Evolutionary conservation across 2,113 vertebrate genomes (phyloP).

Genomic region (Gambusia holbrooki): DNA sequence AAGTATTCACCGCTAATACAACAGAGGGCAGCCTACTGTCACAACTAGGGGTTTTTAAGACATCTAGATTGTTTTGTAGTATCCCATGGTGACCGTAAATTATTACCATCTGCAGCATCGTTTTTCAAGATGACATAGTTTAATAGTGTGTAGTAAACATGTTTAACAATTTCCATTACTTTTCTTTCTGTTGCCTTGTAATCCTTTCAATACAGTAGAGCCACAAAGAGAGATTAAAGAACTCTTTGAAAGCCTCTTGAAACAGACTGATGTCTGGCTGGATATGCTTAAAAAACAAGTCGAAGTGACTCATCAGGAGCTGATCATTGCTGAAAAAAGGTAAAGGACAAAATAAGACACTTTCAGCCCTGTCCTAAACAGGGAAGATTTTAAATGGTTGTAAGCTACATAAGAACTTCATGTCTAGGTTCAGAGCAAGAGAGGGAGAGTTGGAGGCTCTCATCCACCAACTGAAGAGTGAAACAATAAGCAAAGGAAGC

Average conservation of each 20-base stretch:
- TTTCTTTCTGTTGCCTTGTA: neutral
- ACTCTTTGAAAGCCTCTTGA: conserved; percentile 77
- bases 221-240: conserved; percentile 76
- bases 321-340: conserved; percentile 37
- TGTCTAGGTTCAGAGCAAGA: too few species aligned
- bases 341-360: too few species aligned
- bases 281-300: conserved; percentile 72
- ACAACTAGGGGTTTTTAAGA: conserved; percentile 55
- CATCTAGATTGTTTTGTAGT: conserved; percentile 23
- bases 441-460: too few species aligned
- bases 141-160: neutral
- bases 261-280: conserved; percentile 74
- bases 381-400: too few species aligned
- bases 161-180: neutral
- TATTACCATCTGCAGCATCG: neutral
- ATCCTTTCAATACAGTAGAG: conserved; percentile 36
- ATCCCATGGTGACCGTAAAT: neutral
- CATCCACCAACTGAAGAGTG: too few species aligned
- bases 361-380: too few species aligned
- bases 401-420: too few species aligned
- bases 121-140: neutral
- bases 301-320: conserved; percentile 69
- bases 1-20: conserved; percentile 31
- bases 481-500: too few species aligned
- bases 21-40: conserved; percentile 50